Evolutionary conservation across 2,888 invertebrate species (phyloP), one percentile per base, ranked within the genome.

Genomic region (Eupelmus urozonus): DNA sequence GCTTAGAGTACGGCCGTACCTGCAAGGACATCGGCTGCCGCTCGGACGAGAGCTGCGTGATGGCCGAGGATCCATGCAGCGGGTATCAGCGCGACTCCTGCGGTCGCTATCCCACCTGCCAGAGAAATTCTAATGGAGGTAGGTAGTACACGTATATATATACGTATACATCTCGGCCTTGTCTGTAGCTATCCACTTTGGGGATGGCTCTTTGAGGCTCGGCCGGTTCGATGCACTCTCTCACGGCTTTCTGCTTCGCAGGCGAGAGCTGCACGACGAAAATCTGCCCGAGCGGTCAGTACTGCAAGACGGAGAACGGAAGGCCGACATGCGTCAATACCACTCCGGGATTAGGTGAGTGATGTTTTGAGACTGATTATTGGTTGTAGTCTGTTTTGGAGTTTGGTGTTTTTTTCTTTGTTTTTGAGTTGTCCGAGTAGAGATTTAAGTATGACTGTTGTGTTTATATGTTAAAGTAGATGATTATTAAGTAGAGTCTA

Each of bases 1-100:
- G 83, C 82, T 0, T 91, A 96, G 95, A 96, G 90, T 96, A 95
- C 88, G 95, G 95, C 79, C 92, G 95, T 82, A 92, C 93, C 25
- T 96, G 96, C 88, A 92, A 92, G 85, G 96, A 96, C 86, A 96
- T 96, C 84, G 95, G 95, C 66, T 96, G 96, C 85, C 90, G 93
- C 72, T 93, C 92, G 86, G 94, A 91, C 85, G 93, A 96, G 90
- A 92, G 93, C 78, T 96, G 96, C 89, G 92, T 95, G 75, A 92
- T 94, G 87, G 92, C 92, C 0, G 93, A 94, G 85, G 95, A 95
- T 83, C 93, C 94, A 0, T 96, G 96, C 88, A 90, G 91, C 83
- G 92, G 92, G 18, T 92, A 92, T 82, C 76, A 67, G 29, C 90
- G 91, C 81, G 91, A 91, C 74, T 91, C 93, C 79, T 94, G 94